A percentile compares a stretch with the other conserved stretches of the same genome.
phyloP scores from a whole-genome alignment of 2,888 invertebrate genomes.

The Pedicia rivosa region DNA sequence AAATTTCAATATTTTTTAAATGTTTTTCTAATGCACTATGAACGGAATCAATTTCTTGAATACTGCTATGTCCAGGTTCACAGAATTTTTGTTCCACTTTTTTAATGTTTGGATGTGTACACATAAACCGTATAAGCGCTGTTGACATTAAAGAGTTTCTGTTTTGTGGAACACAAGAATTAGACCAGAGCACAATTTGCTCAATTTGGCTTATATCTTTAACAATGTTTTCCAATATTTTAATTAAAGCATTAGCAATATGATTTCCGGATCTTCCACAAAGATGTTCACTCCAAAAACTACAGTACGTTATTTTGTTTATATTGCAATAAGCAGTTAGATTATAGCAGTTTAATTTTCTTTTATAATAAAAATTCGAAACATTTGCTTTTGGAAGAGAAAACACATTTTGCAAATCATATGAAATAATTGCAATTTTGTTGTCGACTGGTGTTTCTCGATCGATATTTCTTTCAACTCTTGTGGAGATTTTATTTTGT shows the following conservation, averaged over 20 bases:
- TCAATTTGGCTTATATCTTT: neutral
- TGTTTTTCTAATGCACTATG: neutral
- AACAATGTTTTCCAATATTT: neutral
- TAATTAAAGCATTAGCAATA: neutral
- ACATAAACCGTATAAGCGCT: neutral
- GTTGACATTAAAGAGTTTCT: neutral
- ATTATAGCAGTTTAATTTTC: slow-evolving; percentile 7
- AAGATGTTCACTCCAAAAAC: slow-evolving; percentile 4
- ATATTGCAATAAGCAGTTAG: slow-evolving; percentile 7
- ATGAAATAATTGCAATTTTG: slow-evolving; percentile 6
- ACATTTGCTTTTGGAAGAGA: slow-evolving; percentile 7
- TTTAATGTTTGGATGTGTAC: neutral
- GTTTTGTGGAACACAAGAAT: slow-evolving; percentile 4
- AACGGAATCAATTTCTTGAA: slow-evolving; percentile 1
- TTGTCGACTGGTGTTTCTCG: neutral
- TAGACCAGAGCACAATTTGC: neutral
- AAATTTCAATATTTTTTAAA: neutral
- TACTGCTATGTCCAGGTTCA: neutral
- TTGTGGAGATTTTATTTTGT: neutral
- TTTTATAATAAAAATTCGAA: slow-evolving; percentile 7
- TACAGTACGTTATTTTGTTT: slow-evolving; percentile 8
- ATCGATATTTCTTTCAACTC: neutral
- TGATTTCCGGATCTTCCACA: slow-evolving; percentile 3
- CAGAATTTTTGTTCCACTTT: neutral
- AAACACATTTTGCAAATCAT: slow-evolving; percentile 10